A percentile compares a stretch with the other conserved stretches of the same genome.
phyloP scores from a whole-genome alignment of 2,888 invertebrate species.

The Drosophila quasianomalipes region DNA sequence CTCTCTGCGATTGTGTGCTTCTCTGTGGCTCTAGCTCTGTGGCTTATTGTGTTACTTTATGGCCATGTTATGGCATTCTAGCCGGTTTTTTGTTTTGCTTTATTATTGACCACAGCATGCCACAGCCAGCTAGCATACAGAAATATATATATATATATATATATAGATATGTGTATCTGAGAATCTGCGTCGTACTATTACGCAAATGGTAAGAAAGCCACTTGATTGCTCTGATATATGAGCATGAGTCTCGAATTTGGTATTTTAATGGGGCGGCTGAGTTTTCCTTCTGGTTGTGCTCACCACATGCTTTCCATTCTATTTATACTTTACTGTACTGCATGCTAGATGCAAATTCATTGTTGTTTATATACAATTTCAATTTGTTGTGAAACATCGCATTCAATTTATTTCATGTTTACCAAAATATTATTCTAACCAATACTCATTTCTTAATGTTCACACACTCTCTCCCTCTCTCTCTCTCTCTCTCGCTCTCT shows the following conservation, averaged over 20 bases:
- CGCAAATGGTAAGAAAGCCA: conserved; percentile 35
- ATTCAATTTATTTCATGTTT: not conserved
- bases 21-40: conserved; percentile 23
- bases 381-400: conserved; percentile 13
- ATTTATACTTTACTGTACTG: conserved; percentile 19
- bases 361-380: conserved; percentile 25
- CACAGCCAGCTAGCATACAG: conserved; percentile 12
- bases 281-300: conserved; percentile 4
- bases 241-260: conserved; percentile 19
- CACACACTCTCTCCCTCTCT: too few relatives aligned
- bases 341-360: conserved; percentile 25
- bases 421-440: not conserved
- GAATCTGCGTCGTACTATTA: conserved; percentile 61
- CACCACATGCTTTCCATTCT: conserved; percentile 19
- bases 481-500: too few relatives aligned
- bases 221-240: conserved; percentile 25
- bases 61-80: conserved; percentile 59
- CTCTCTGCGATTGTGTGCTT: conserved; percentile 33
- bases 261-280: conserved; percentile 27
- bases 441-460: not conserved
- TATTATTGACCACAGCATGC: conserved; percentile 41
- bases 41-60: conserved; percentile 70
- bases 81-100: conserved; percentile 54
- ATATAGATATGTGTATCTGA: conserved; percentile 15
- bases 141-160: not conserved